phyloP scores from a whole-genome alignment of 2,888 invertebrate species.

The Ligdia adustata region DNA sequence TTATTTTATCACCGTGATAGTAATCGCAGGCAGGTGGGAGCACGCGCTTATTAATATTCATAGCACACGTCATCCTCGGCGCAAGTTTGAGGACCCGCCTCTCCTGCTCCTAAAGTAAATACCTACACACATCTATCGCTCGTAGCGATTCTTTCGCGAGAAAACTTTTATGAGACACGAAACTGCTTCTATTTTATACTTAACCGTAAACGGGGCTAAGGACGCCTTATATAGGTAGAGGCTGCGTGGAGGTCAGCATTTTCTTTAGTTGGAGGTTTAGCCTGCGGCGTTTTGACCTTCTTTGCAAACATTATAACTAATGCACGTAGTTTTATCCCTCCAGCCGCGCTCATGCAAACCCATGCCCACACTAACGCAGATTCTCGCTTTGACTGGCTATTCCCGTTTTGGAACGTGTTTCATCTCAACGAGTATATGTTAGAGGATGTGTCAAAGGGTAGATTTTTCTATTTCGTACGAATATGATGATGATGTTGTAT shows the following conservation, averaged over 20 bases:
- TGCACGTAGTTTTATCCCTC: conserved; percentile 19
- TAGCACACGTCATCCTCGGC: conserved; percentile 59
- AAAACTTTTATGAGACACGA: conserved; percentile 13
- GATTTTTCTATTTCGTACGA: too few relatives aligned
- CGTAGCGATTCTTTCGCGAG: conserved; percentile 16
- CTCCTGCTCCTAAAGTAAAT: conserved; percentile 10
- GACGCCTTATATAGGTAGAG: conserved; percentile 25
- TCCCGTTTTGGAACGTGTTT: conserved; percentile 20
- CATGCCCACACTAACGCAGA: conserved; percentile 12
- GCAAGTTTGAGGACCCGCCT: conserved; percentile 51
- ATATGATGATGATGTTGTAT: too few relatives aligned
- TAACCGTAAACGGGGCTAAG: conserved; percentile 30
- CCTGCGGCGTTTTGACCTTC: conserved; percentile 24
- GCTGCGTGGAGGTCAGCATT: conserved; percentile 30
- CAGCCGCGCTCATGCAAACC: conserved; percentile 16
- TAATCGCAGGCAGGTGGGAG: conserved; percentile 61
- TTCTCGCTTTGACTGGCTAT: conserved; percentile 19
- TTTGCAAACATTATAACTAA: conserved; percentile 17
- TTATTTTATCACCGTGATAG: conserved; percentile 58
- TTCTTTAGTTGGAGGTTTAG: conserved; percentile 25
- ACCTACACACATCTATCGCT: not conserved
- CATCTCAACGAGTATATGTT: conserved; percentile 16
- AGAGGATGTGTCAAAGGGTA: conserved; percentile 18
- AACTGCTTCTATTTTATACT: conserved; percentile 17
- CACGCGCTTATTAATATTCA: conserved; percentile 76